Percentiles rank a stretch among this genome's conserved stretches.
These are phyloP conservation scores for Turdus rufiventris DNA, from an alignment of 2,113 vertebrate genomes.

Conservation along the genomic window DNA sequence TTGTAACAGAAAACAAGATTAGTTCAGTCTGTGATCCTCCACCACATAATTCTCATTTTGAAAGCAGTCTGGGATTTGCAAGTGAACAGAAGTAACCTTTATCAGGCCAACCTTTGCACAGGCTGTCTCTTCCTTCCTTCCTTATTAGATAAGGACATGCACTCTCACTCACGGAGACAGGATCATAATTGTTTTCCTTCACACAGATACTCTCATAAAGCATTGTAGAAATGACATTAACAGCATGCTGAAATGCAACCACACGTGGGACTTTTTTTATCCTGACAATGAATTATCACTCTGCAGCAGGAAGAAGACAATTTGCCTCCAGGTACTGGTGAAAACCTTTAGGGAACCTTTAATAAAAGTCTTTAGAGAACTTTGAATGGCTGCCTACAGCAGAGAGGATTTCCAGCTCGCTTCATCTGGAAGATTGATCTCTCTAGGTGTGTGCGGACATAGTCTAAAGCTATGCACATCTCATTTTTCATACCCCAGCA, in stretches of 20 bases:
- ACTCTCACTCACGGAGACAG: not conserved
- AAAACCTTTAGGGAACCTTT: slow-evolving; percentile 42
- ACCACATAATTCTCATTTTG: not conserved
- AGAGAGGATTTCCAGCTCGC: not conserved
- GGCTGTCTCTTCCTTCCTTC: slow-evolving; percentile 41
- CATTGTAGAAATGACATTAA: slow-evolving; percentile 8
- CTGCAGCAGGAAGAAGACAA: slow-evolving; percentile 20
- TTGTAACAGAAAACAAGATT: not conserved
- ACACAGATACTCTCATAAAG: slow-evolving; percentile 27
- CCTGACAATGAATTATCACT: slow-evolving; percentile 31
- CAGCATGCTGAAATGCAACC: slow-evolving; percentile 36
- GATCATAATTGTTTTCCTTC: slow-evolving; percentile 25
- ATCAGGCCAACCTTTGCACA: slow-evolving; percentile 24
- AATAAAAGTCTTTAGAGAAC: slow-evolving; percentile 26
- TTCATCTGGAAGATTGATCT: slow-evolving; percentile 42
- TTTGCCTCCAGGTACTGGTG: slow-evolving; percentile 15
- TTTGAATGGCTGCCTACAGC: slow-evolving; percentile 30
- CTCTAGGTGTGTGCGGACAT: slow-evolving; percentile 12
- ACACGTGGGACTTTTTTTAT: slow-evolving; percentile 23
- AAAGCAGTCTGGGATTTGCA: not conserved
- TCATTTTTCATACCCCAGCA: not conserved
- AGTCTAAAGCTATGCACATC: not conserved
- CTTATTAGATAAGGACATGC: slow-evolving; percentile 30
- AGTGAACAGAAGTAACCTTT: slow-evolving; percentile 32
- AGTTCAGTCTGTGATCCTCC: not conserved